These are phyloP conservation scores for Polydrusus pterygomalis DNA, from an alignment of 2,888 invertebrate genomes.

Conservation along the genomic window DNA sequence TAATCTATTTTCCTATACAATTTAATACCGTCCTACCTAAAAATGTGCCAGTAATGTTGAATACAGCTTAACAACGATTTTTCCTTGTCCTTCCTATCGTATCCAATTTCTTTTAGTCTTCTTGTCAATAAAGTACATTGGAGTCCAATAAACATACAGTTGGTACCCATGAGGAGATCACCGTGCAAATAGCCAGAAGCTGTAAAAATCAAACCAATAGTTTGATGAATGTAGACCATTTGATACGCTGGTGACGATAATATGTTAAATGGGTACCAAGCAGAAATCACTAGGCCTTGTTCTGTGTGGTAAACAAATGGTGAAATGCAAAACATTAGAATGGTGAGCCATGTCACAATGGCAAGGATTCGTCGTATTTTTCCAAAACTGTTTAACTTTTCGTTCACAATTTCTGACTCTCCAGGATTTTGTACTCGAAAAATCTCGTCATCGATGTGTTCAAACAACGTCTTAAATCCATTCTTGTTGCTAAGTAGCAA, in stretches of 20 bases:
- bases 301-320: not conserved
- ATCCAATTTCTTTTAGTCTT: not conserved
- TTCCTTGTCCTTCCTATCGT: not conserved
- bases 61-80: not conserved
- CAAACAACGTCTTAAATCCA: not conserved
- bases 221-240: not conserved
- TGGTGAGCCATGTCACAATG: not conserved
- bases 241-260: not conserved
- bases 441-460: too few relatives aligned
- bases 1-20: too few relatives aligned
- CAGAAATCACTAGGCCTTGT: not conserved
- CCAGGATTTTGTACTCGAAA: not conserved
- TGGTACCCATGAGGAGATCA: not conserved
- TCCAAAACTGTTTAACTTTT: not conserved
- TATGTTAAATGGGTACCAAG: conserved; percentile 7
- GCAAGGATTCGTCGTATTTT: not conserved
- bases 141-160: not conserved
- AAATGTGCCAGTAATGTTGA: not conserved
- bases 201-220: not conserved
- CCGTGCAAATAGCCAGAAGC: not conserved
- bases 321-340: not conserved
- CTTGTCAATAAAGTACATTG: not conserved
- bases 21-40: not conserved
- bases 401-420: not conserved
- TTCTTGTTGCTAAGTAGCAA: not conserved